Base-by-base conservation (phyloP, 2,888 invertebrate species). In the Ophraella communa region DNA sequence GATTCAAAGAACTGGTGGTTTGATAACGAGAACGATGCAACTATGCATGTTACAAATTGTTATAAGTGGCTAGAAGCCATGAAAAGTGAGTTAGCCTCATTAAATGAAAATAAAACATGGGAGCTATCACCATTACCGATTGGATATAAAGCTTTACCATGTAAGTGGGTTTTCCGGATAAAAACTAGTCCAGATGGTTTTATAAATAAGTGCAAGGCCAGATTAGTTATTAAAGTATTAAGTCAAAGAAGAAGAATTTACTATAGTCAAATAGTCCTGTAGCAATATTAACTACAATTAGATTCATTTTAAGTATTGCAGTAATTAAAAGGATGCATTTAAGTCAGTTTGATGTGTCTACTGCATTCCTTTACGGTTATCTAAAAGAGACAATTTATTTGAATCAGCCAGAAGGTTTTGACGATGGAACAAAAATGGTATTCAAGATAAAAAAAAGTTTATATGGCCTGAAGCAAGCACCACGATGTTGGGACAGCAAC, bases 71-170 rank as follows among this genome's bases (percentile, higher is more conserved):
- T n/a, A n/a, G n/a, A n/a, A n/a, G n/a, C n/a, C n/a, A n/a, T 76
- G 71, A 71, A 71, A 64, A 65, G 55, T 20, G 75, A 78, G 73
- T 74, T 77, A 20, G 45, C 35, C 17, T 74, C 77, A 17, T 58
- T 77, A 17, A 62, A 72, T 27, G 73, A 77, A 66, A 77, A 78
- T 62, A 8, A 71, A 20, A 78, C 75, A 0, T 78, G 76, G 75
- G 61, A 47, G 30, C 63, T 77, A 8, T 60, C 55, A 35, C 52
- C 69, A 2, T 35, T 63, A 45, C 62, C 66, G 18, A 17, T 10
- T 14, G 42, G 33, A 73, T 76, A 62, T 58, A 69, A 23, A 55
- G 70, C 66, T 5, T 72, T 77, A 45, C 66, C 68, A 21, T 70
- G 68, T 57, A 75, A 73, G 56, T 77, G 76, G 78, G 75, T 78